These are phyloP conservation scores for Lytechinus variegatus DNA, from an alignment of 35 echinoderm and acorn worm species.

Conservation along the genomic window DNA sequence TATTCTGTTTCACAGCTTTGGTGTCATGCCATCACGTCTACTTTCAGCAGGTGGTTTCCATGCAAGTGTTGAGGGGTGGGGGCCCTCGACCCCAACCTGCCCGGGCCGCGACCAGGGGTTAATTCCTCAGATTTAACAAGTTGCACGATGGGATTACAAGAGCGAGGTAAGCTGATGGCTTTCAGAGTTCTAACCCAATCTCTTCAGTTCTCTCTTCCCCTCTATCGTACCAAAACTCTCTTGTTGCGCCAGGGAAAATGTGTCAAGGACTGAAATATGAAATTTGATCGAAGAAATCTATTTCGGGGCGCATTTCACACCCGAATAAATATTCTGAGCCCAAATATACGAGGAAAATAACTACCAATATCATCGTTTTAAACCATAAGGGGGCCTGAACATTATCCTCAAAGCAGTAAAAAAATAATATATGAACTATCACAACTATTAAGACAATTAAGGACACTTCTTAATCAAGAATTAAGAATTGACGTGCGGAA, in stretches of 20 bases:
- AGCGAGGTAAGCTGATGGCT: constrained; percentile 1
- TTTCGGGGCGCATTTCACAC: not conserved
- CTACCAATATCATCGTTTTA: too few relatives aligned
- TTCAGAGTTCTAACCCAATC: not conserved
- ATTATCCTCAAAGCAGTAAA: too few relatives aligned
- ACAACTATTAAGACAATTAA: too few relatives aligned
- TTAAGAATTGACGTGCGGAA: too few relatives aligned
- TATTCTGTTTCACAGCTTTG: not conserved
- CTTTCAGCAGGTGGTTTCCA: not conserved
- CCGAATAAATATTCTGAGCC: not conserved
- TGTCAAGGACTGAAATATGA: constrained; percentile 23
- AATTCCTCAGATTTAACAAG: constrained; percentile 53
- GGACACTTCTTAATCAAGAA: too few relatives aligned
- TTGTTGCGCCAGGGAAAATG: constrained; percentile 32
- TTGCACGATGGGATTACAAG: constrained; percentile 46
- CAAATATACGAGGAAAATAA: not conserved
- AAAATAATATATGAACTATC: too few relatives aligned
- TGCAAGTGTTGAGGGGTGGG: constrained; percentile 11
- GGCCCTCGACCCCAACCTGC: constrained; percentile 9
- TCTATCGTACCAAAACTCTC: not conserved
- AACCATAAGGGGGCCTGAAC: too few relatives aligned
- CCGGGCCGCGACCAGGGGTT: constrained; percentile 28
- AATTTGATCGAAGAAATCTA: constrained; percentile 31
- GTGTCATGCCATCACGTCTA: not conserved
- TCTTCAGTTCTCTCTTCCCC: not conserved